Base-by-base conservation (phyloP, 2,888 invertebrate species). In the Euproctis similis region DNA sequence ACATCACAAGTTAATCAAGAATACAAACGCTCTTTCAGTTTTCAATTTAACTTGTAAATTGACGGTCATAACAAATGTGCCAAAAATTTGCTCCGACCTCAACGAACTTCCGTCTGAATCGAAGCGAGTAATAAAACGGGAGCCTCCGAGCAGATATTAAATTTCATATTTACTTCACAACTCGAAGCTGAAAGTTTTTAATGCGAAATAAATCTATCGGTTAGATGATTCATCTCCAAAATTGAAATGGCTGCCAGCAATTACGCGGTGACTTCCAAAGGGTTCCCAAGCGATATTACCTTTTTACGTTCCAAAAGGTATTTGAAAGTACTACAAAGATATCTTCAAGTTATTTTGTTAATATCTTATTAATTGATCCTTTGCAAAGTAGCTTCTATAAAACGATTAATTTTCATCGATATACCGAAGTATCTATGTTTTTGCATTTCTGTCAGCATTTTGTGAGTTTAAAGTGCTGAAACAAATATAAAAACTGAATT, bases 241-340 rank as follows among this genome's bases (percentile, higher is more conserved):
- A 56, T 54, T 45, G 41, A 52, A 53, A 55, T 52, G 34, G 29
- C 37, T 32, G 27, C 42, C 30, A 53, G 56, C 50, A 59, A 51
- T 55, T 42, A 47, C 45, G 34, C 45, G 33, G 10, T 39, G 46
- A 56, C 36, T 53, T 55, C 27, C 36, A 34, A 43, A 43, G 38
- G 31, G 36, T 37, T 42, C 34, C 42, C 34, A 41, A 39, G 33
- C 40, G 37, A n/a, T n/a, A n/a, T n/a, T n/a, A n/a, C n/a, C n/a
- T n/a, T n/a, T n/a, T n/a, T n/a, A n/a, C n/a, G n/a, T n/a, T n/a
- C n/a, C n/a, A n/a, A n/a, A n/a, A n/a, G n/a, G n/a, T n/a, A n/a
- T n/a, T n/a, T n/a, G n/a, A n/a, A n/a, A n/a, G n/a, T n/a, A n/a
- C n/a, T n/a, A n/a, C n/a, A n/a, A n/a, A n/a, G n/a, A n/a, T n/a